Conservation (phyloP, 2,888 invertebrate species). For the Chaetogeoica ovagalla region DNA sequence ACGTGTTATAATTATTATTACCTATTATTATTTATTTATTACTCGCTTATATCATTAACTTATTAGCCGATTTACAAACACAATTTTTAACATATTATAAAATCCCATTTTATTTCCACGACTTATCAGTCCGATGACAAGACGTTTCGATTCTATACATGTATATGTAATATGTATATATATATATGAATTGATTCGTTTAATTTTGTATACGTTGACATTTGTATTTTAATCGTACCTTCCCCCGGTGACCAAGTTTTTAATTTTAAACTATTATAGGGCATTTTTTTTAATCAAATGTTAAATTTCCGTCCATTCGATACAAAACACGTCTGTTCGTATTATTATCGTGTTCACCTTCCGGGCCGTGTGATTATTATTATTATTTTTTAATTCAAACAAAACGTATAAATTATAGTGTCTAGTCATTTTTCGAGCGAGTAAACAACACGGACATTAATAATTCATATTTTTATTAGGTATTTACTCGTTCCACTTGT, state of each 20-base stretch:
- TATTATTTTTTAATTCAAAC: neutral
- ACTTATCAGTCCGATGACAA: too few species aligned
- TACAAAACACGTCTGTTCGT: conserved; percentile 2
- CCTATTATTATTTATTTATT: conserved; percentile 6
- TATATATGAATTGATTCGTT: too few species aligned
- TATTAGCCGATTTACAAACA: neutral
- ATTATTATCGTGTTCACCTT: neutral
- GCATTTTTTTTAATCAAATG: conserved; percentile 22
- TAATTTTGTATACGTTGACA: too few species aligned
- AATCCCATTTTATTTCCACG: neutral
- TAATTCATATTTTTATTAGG: neutral
- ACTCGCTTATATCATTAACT: conserved; percentile 15
- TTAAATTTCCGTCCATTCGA: conserved; percentile 49
- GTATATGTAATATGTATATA: too few species aligned
- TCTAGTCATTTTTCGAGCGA: conserved; percentile 42
- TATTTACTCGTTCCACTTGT: neutral
- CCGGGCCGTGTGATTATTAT: neutral
- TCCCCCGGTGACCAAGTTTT: too few species aligned
- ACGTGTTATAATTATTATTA: conserved; percentile 37
- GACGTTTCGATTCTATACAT: too few species aligned
- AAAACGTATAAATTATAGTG: neutral
- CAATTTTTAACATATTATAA: neutral
- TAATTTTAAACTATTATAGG: neutral
- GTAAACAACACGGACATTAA: neutral
- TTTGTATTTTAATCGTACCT: too few species aligned